Evolutionary conservation across 2,797 vertebrate genomes (phyloP).

Genomic region (Halcyon chelicuti): DNA sequence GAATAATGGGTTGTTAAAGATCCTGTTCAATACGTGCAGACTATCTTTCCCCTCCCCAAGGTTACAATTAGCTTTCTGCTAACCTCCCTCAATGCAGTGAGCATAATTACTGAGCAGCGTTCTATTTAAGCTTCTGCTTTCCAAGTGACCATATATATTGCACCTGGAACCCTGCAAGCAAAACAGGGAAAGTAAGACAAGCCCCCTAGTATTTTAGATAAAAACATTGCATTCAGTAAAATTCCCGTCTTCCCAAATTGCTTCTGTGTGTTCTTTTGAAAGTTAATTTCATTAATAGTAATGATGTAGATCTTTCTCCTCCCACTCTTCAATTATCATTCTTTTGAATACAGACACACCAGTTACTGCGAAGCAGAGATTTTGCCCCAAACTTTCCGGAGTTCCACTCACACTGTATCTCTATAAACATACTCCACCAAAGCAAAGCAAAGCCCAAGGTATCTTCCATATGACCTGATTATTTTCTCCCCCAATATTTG

Average conservation of each 20-base stretch:
- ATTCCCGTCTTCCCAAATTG: neutral
- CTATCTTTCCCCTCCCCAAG: neutral
- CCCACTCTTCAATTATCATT: neutral
- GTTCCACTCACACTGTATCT: neutral
- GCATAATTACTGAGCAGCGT: constrained; percentile 23
- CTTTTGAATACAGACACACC: neutral
- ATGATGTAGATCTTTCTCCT: neutral
- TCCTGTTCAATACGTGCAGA: neutral
- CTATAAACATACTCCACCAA: neutral
- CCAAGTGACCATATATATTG: constrained; percentile 36
- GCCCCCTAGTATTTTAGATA: neutral
- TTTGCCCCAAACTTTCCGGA: neutral
- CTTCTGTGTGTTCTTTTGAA: neutral
- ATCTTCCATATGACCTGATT: neutral
- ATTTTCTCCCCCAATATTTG: constrained; percentile 26
- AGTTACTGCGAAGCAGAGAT: neutral
- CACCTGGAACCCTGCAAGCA: constrained; percentile 14
- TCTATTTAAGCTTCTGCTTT: constrained; percentile 26
- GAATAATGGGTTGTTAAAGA: constrained; percentile 12
- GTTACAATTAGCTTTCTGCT: constrained; percentile 57
- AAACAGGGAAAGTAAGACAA: neutral
- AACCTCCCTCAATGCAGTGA: constrained; percentile 18
- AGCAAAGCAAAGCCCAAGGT: neutral
- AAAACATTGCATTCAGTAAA: neutral
- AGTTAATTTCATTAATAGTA: neutral